These are phyloP conservation scores for Amphipoea lucens DNA, from an alignment of 2,888 invertebrate genomes.

Conservation along the genomic window DNA sequence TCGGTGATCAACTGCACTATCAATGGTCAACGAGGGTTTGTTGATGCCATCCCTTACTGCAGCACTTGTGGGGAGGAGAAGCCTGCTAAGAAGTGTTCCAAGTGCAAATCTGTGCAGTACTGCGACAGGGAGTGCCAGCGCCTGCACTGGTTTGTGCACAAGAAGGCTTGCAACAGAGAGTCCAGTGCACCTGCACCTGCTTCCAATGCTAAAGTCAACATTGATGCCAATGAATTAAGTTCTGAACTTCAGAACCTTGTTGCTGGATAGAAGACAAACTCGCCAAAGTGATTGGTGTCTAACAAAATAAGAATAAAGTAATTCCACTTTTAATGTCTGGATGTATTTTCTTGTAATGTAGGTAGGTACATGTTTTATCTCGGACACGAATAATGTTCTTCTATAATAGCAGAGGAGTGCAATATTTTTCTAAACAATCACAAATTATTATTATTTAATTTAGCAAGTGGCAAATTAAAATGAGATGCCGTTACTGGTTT, in stretches of 20 bases:
- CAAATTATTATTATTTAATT: conserved; percentile 49
- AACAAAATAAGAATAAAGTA: conserved; percentile 58
- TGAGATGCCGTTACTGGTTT: conserved; percentile 49
- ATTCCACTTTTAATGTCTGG: conserved; percentile 62
- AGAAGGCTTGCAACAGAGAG: conserved; percentile 94
- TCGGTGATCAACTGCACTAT: conserved; percentile 94
- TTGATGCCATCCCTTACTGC: conserved; percentile 92
- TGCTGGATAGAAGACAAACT: conserved; percentile 75
- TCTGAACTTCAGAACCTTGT: conserved; percentile 89
- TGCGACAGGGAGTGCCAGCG: conserved; percentile 98
- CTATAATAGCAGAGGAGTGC: conserved; percentile 44
- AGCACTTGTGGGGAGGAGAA: conserved; percentile 96
- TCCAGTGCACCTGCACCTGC: conserved; percentile 81
- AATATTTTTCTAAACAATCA: conserved; percentile 66
- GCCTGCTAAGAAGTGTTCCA: conserved; percentile 97
- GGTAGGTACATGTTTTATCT: conserved; percentile 59
- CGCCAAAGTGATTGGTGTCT: conserved; percentile 26
- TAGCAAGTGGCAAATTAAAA: conserved; percentile 44
- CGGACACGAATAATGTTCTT: conserved; percentile 47
- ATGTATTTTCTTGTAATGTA: conserved; percentile 67
- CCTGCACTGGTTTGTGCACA: conserved; percentile 97
- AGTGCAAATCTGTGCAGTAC: conserved; percentile 98
- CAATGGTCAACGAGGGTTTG: conserved; percentile 96
- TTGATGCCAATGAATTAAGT: conserved; percentile 88
- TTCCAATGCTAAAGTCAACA: conserved; percentile 73